Evolutionary conservation across 2,888 invertebrate species (phyloP).

Genomic region (Sarcophaga subvicina): DNA sequence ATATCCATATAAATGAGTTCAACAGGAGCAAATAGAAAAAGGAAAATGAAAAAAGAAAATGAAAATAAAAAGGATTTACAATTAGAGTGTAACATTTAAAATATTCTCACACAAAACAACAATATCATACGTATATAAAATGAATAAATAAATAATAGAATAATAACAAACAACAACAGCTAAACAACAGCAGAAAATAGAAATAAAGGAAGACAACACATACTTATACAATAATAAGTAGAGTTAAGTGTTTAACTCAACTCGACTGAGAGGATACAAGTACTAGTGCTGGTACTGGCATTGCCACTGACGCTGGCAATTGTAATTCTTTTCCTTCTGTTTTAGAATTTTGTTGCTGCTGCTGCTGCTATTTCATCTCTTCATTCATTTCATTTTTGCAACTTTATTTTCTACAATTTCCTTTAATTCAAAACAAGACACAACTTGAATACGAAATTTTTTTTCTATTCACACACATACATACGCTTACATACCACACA

Average conservation of each 20-base stretch:
- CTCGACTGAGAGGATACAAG: constrained; percentile 13
- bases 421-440: constrained; percentile 51
- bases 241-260: neutral
- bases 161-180: neutral
- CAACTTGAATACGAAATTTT: constrained; percentile 62
- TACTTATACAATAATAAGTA: neutral
- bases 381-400: constrained; percentile 16
- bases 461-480: constrained; percentile 9
- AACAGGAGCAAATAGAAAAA: neutral
- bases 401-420: constrained; percentile 52
- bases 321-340: neutral
- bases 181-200: neutral
- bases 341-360: neutral
- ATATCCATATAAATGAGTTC: neutral
- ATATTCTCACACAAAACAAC: constrained; percentile 29
- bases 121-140: neutral
- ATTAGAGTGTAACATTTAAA: constrained; percentile 36
- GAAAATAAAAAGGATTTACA: constrained; percentile 14
- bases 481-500: neutral
- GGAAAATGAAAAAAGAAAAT: neutral
- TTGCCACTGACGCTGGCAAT: neutral
- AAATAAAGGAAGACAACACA: neutral
- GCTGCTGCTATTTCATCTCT: neutral
- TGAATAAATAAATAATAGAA: constrained; percentile 13
- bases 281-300: neutral